Conservation (phyloP, 2,797 vertebrate genomes). For the Eupleurogrammus muticus region DNA sequence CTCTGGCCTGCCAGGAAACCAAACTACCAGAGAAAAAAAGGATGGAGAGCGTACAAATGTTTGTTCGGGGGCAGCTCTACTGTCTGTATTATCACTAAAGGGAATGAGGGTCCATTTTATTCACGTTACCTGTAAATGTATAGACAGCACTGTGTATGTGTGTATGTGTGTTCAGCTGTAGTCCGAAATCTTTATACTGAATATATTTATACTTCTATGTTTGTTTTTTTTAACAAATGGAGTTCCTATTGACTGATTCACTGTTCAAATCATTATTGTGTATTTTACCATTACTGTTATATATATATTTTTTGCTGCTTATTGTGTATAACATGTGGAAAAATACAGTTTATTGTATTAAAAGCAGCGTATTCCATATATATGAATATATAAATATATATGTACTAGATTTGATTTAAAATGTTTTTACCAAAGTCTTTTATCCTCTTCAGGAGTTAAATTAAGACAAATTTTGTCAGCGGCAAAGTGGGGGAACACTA, state of each 20-base stretch:
- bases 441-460: conserved; percentile 7
- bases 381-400: neutral
- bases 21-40: too few species aligned
- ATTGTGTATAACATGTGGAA: conserved; percentile 20
- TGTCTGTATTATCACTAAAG: conserved; percentile 29
- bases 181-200: conserved; percentile 57
- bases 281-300: conserved; percentile 31
- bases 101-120: conserved; percentile 50
- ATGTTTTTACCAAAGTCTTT: conserved; percentile 44
- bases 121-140: conserved; percentile 47
- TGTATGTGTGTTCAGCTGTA: conserved; percentile 21
- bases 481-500: neutral
- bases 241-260: conserved; percentile 45
- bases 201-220: conserved; percentile 67
- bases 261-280: conserved; percentile 20
- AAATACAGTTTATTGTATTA: conserved; percentile 30
- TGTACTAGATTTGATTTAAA: neutral
- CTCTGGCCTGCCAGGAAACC: too few species aligned
- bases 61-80: too few species aligned
- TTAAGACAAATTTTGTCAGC: neutral
- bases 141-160: conserved; percentile 40
- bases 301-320: conserved; percentile 37
- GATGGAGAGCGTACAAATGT: too few species aligned
- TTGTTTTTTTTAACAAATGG: conserved; percentile 60
- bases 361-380: conserved; percentile 44